A percentile compares a stretch with the other conserved stretches of the same genome.
Conservation (phyloP, 2,113 vertebrate genomes). For the Natator depressus region DNA sequence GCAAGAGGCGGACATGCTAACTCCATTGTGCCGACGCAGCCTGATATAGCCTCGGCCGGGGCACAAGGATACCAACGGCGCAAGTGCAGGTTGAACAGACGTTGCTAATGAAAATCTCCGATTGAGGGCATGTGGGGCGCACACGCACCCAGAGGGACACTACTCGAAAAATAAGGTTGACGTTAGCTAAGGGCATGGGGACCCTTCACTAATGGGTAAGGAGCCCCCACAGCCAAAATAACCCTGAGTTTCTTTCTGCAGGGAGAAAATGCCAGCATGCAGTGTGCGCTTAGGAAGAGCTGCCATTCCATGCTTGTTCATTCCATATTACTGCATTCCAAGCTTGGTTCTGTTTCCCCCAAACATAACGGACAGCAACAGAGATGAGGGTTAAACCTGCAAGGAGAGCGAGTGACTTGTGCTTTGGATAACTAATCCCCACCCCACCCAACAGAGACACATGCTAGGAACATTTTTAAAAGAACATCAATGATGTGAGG, state of each 20-base stretch:
- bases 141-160: neutral
- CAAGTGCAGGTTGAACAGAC: neutral
- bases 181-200: slow-evolving; percentile 4
- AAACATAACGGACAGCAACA: slow-evolving; percentile 33
- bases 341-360: slow-evolving; percentile 19
- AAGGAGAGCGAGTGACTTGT: slow-evolving; percentile 33
- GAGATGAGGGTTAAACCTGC: neutral
- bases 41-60: neutral
- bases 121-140: neutral
- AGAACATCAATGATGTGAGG: neutral
- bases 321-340: slow-evolving; percentile 30
- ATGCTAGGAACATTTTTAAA: neutral
- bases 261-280: slow-evolving; percentile 53
- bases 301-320: neutral
- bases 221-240: slow-evolving; percentile 28
- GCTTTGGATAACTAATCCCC: neutral
- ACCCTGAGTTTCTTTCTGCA: slow-evolving; percentile 65
- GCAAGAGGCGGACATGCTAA: neutral
- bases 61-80: neutral
- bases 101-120: neutral
- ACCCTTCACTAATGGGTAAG: slow-evolving; percentile 25
- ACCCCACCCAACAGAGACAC: neutral
- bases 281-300: slow-evolving; percentile 27
- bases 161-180: neutral
- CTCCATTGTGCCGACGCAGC: neutral